Conservation (phyloP, 2,113 vertebrate genomes). For the Damaliscus lunatus region DNA sequence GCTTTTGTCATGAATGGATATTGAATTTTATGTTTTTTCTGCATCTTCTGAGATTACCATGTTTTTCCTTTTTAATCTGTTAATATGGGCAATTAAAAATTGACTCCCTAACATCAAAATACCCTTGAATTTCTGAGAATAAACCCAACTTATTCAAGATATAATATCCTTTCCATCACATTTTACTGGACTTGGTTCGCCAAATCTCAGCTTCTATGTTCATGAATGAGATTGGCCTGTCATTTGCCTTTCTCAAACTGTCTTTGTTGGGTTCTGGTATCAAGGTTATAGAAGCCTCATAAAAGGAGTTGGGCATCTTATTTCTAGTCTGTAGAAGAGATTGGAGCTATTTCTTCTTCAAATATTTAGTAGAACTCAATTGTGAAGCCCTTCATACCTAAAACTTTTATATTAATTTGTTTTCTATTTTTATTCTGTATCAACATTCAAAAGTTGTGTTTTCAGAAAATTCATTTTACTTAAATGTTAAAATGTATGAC, state of each 20-base stretch:
- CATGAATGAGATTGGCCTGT: neutral
- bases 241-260: neutral
- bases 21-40: neutral
- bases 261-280: neutral
- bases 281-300: neutral
- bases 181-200: neutral
- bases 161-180: neutral
- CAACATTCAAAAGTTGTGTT: neutral
- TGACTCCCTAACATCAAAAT: neutral
- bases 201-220: neutral
- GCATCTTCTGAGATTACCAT: neutral
- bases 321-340: neutral
- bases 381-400: neutral
- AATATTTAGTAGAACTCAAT: neutral
- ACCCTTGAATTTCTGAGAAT: neutral
- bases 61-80: neutral
- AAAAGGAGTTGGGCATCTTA: neutral
- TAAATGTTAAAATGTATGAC: neutral
- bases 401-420: conserved; percentile 16
- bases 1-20: neutral
- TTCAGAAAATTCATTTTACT: conserved; percentile 21
- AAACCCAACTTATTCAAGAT: neutral
- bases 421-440: neutral
- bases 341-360: neutral
- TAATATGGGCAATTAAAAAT: neutral